phyloP scores from a whole-genome alignment of 2,888 invertebrate species.

The Yponomeuta cagnagella region DNA sequence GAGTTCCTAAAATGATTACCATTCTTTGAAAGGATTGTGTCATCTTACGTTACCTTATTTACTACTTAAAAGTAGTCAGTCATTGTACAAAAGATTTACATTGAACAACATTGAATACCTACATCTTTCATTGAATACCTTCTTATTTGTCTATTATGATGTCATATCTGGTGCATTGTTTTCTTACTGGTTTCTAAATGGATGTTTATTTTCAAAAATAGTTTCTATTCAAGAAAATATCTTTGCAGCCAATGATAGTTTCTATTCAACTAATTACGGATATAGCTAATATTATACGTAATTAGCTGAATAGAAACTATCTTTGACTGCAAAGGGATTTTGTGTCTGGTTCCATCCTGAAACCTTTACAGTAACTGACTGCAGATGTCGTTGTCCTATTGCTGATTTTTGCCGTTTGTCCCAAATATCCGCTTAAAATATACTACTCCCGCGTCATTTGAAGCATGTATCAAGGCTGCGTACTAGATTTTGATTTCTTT shows the following conservation, averaged over 20 bases:
- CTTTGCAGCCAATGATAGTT: no score
- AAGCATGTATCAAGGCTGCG: background rate
- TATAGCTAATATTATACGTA: no score
- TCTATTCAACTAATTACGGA: no score
- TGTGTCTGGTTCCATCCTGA: background rate
- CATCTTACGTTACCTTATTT: background rate
- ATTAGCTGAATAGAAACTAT: no score
- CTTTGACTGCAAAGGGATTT: background rate
- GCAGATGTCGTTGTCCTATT: background rate
- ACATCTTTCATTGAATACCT: background rate
- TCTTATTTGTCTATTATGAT: background rate
- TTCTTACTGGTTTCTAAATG: background rate
- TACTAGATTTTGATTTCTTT: background rate
- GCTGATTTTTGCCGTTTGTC: background rate
- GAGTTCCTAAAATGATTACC: no score
- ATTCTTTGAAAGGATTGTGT: no score
- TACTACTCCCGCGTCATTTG: background rate
- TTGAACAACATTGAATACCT: background rate
- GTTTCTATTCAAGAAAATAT: background rate
- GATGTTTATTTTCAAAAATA: background rate
- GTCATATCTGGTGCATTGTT: background rate
- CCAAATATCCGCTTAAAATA: background rate
- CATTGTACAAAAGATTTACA: background rate
- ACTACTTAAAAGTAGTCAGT: background rate
- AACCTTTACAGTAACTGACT: no score